Conservation (phyloP, 2,113 vertebrate species). For the Cairina moschata region DNA sequence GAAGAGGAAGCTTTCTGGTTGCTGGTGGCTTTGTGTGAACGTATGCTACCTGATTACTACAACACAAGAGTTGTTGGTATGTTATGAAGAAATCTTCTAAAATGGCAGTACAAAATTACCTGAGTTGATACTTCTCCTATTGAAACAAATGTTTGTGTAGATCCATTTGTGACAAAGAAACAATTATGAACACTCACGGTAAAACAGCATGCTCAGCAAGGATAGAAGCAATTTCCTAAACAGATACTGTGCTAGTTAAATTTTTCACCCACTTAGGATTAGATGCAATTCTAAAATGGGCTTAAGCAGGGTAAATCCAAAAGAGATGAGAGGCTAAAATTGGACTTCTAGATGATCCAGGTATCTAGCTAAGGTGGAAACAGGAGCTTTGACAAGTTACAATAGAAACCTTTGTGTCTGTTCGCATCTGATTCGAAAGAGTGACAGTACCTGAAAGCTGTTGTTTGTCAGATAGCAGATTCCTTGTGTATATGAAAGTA, state of each 20-base stretch:
- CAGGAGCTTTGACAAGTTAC: background rate
- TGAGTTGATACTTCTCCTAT: background rate
- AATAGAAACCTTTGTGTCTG: background rate
- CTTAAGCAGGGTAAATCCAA: background rate
- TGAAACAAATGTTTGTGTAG: background rate
- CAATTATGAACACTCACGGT: background rate
- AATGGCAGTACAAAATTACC: background rate
- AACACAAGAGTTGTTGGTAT: conserved; percentile 97
- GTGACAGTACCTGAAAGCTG: background rate
- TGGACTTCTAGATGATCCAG: background rate
- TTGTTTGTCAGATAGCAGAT: background rate
- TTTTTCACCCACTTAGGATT: background rate
- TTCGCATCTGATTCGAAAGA: background rate
- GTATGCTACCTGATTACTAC: conserved; percentile 99
- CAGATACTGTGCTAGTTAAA: background rate
- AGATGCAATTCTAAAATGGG: background rate
- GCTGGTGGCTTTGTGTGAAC: conserved; percentile 94
- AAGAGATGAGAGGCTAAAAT: background rate
- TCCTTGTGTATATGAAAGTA: background rate
- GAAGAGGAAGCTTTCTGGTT: conserved; percentile 99
- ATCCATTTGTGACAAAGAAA: background rate
- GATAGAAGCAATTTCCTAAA: background rate
- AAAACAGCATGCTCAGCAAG: background rate
- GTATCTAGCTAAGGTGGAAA: background rate
- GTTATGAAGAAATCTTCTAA: conserved; percentile 30